Conservation (phyloP, 2,888 invertebrate species). For the Synergus gifuensis region DNA sequence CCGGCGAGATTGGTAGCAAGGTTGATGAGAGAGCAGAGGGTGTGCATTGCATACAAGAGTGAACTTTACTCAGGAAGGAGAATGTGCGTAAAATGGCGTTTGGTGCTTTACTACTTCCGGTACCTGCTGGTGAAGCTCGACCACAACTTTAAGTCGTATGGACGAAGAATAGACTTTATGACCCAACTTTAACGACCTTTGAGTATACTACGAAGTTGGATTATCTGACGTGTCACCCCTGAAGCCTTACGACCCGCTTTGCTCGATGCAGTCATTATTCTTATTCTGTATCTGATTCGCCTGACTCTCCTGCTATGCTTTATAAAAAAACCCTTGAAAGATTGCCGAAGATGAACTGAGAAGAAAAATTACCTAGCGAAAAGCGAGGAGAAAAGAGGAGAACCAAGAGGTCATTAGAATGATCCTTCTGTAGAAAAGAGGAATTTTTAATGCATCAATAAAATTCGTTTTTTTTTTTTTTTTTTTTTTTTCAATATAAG, state of each 20-base stretch:
- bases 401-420: not conserved
- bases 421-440: not conserved
- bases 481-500: too few species aligned
- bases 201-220: conserved; percentile 3
- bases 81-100: conserved; percentile 13
- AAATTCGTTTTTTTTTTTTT: not conserved
- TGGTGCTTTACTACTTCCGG: conserved; percentile 5
- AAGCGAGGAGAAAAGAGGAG: not conserved
- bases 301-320: conserved; percentile 1
- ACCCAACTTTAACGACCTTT: conserved; percentile 28
- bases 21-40: not conserved
- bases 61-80: not conserved
- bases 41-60: not conserved
- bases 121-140: conserved; percentile 3
- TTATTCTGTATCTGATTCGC: conserved; percentile 34
- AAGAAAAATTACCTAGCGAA: not conserved
- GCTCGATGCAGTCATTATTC: conserved; percentile 32
- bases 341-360: not conserved
- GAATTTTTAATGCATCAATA: not conserved
- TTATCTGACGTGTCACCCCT: conserved; percentile 26
- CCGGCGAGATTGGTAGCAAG: not conserved
- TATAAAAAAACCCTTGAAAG: not conserved
- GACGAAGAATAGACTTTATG: conserved; percentile 24
- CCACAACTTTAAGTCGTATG: not conserved
- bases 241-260: conserved; percentile 11